Base-by-base conservation (phyloP, 2,888 invertebrate species). In the Aethes cnicana region DNA sequence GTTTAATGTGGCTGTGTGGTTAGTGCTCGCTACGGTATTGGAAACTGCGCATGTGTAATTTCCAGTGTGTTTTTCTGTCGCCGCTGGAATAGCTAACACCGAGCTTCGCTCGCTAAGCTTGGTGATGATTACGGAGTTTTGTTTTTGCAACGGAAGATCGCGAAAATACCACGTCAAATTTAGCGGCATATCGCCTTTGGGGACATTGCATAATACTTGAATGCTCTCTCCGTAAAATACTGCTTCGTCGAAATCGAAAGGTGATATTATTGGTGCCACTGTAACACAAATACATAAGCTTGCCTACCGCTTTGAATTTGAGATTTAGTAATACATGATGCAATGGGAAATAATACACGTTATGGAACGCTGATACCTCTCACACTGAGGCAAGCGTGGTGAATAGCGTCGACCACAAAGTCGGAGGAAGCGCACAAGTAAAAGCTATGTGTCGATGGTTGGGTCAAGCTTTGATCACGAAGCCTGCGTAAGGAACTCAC, bases 41-140 rank as follows among this genome's bases (percentile, higher is more conserved):
- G 91, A 91, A 49, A 94, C 95, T 62, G 91, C 91, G 82, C 95
- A 96, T 39, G 94, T 94, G 77, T 95, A 95, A 75, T 92, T 93
- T 59, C 95, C 95, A 36, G 93, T 91, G 78, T 95, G 94, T 62
- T 91, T 91, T 50, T 92, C 92, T 62, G 92, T 91, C 37, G 93
- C 93, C 6, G 92, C 90, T 60, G 93, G 92, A 58, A 95, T 93
- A 61, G 91, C 92, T 66, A 94, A 75, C 55, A 93, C 89, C 57
- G 92, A 92, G 66, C 91, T 91, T 61, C 92, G 84, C 66, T 90
- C 91, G 68, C 92, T 92, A 61, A 91, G 84, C 72, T 91, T 92
- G 18, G 92, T 74, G 39, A 92, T 86, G 32, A 79, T 78, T 54
- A 92, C 81, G 57, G 87, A 87, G 53, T 81, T 75, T 56, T 77